These are phyloP conservation scores for Proteles cristata DNA, from an alignment of 2,113 vertebrate genomes.

Conservation along the genomic window DNA sequence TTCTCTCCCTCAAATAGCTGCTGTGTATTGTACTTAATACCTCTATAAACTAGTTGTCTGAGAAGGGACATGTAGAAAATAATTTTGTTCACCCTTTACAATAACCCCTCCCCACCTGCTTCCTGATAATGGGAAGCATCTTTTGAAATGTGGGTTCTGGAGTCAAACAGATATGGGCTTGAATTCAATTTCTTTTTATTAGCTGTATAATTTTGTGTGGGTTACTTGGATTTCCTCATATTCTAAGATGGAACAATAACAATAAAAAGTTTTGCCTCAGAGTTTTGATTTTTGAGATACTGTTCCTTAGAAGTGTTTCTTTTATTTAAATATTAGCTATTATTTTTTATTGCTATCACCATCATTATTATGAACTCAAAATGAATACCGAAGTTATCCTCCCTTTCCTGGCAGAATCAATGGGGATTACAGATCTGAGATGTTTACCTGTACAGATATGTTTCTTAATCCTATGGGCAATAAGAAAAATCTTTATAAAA, in stretches of 20 bases:
- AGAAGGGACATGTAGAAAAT: not conserved
- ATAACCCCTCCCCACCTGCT: not conserved
- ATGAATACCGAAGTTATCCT: not conserved
- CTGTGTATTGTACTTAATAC: not conserved
- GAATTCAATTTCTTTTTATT: slow-evolving; percentile 3
- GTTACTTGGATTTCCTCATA: not conserved
- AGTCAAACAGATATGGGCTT: not conserved
- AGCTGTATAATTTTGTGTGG: not conserved
- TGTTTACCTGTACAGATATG: not conserved
- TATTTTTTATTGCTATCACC: not conserved
- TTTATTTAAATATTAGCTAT: not conserved
- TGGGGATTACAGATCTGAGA: not conserved
- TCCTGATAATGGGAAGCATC: not conserved
- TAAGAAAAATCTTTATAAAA: slow-evolving; percentile 5
- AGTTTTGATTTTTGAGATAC: not conserved
- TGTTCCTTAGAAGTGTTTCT: not conserved
- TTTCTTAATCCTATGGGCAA: not conserved
- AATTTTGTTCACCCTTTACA: slow-evolving; percentile 2
- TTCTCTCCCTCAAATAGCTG: not conserved
- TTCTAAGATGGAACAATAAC: not conserved
- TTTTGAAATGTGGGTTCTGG: not conserved
- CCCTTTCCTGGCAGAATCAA: not conserved
- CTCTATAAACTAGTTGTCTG: not conserved
- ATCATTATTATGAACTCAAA: not conserved
- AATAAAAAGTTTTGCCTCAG: not conserved